Conservation (phyloP, 2,888 invertebrate species). For the Lochmaea crataegi region DNA sequence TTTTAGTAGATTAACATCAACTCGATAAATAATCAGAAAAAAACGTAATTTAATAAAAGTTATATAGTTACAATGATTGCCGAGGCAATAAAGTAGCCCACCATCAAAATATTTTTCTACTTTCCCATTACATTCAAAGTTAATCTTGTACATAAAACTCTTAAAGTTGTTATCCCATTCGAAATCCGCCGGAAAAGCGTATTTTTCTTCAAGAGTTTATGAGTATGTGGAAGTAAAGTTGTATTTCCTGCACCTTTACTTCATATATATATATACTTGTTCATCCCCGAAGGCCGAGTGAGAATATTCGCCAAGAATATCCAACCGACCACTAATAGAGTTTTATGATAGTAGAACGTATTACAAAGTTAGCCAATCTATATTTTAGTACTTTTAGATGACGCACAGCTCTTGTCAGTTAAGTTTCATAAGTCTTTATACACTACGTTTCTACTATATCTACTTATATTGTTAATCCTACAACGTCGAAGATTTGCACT, state of each 20-base stretch:
- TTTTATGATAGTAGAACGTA: constrained; percentile 63
- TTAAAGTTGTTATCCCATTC: constrained; percentile 43
- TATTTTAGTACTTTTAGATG: constrained; percentile 59
- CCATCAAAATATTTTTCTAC: constrained; percentile 28
- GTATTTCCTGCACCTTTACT: constrained; percentile 49
- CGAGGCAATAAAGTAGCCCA: constrained; percentile 18
- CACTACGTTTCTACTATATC: constrained; percentile 47
- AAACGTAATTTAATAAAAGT: constrained; percentile 12
- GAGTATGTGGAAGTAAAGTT: constrained; percentile 51
- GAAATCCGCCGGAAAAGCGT: constrained; percentile 44
- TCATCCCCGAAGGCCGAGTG: constrained; percentile 51
- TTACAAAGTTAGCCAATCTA: constrained; percentile 65
- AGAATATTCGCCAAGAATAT: constrained; percentile 55
- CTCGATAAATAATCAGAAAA: no score
- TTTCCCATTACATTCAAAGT: constrained; percentile 40
- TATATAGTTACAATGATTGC: constrained; percentile 14
- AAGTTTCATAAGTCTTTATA: constrained; percentile 54
- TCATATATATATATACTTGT: constrained; percentile 44
- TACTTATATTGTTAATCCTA: constrained; percentile 46
- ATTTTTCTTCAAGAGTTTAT: constrained; percentile 46
- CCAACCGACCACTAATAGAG: constrained; percentile 60
- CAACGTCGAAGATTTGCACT: background rate
- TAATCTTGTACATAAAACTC: constrained; percentile 47
- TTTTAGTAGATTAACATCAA: no score
- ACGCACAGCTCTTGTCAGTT: constrained; percentile 43